Evolutionary conservation across 1,140 invertebrate genomes (phyloP), one percentile per base, ranked within the genome.

Genomic region (Cryptotermes secundus): DNA sequence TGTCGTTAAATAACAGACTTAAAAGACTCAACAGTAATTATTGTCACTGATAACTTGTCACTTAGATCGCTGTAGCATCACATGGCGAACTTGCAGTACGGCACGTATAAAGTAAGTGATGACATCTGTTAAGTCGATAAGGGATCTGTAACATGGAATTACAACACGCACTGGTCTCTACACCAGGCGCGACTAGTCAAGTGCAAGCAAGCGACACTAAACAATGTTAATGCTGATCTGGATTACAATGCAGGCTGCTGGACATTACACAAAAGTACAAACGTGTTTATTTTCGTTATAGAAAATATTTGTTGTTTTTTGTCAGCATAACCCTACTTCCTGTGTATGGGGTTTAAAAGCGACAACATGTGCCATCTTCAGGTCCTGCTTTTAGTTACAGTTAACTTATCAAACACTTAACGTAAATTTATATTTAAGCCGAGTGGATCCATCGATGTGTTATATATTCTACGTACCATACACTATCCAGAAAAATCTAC

Each of bases 131-230:
- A n/a, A 72, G n/a, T 72, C 59, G 59, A 72, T 72, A 72, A 72
- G 59, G n/a, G 59, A 72, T 72, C 59, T 72, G 19, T 72, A 72
- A 72, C 59, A 72, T 72, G 59, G 59, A 72, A 72, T 72, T 72
- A 72, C 59, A 72, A 72, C 45, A 12, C 3, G 59, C 26, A 72
- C 26, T 31, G 26, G 53, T 22, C 12, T 14, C 53, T 22, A 59
- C 24, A n/a, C 19, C 16, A n/a, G 7, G 4, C 59, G 59, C n/a
- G 59, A 31, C 26, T 26, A 72, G n/a, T 10, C 26, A 72, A 72
- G n/a, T 22, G 45, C 45, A 49, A 49, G 14, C 45, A 3, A 49
- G 45, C 16, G 45, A 49, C 45, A 49, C 45, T 19, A 72, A 6
- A n/a, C 59, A 72, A n/a, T 72, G n/a, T 26, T 31, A 72, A 2